These are phyloP conservation scores for Coreius guichenoti DNA, from an alignment of 2,797 vertebrate species.

Conservation along the genomic window DNA sequence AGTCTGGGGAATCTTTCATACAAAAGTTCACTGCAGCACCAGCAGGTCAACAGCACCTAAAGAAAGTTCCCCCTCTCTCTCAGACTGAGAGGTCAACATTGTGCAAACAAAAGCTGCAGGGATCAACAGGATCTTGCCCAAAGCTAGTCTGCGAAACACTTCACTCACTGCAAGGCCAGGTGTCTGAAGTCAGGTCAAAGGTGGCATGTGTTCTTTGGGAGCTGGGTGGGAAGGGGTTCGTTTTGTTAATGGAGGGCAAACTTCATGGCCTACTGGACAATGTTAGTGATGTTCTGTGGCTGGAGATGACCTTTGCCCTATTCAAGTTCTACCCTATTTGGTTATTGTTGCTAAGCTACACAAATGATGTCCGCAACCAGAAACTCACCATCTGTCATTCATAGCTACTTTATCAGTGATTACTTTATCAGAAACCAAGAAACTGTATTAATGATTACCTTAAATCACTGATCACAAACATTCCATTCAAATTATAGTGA, in stretches of 20 bases:
- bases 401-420: constrained; percentile 14
- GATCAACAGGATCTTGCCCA: constrained; percentile 71
- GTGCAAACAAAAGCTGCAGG: constrained; percentile 65
- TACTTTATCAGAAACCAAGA: constrained; percentile 17
- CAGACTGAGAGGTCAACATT: constrained; percentile 74
- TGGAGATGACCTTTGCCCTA: constrained; percentile 31
- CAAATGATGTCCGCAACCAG: not conserved
- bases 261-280: constrained; percentile 59
- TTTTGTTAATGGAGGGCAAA: constrained; percentile 47
- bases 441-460: constrained; percentile 10
- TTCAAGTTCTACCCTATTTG: constrained; percentile 30
- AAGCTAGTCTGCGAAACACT: constrained; percentile 59
- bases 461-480: constrained; percentile 7
- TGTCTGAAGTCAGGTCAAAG: constrained; percentile 54
- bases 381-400: constrained; percentile 29
- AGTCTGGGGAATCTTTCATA: constrained; percentile 29
- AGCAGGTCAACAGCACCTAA: constrained; percentile 74
- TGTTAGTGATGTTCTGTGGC: constrained; percentile 45
- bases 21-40: constrained; percentile 29
- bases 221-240: constrained; percentile 1
- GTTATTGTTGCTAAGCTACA: constrained; percentile 43
- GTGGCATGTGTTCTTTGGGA: constrained; percentile 45
- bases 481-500: not conserved
- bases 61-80: constrained; percentile 67
- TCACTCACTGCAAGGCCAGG: constrained; percentile 50